These are phyloP conservation scores for Caenorhabditis plicata DNA, from an alignment of 2,888 invertebrate genomes.

Conservation along the genomic window DNA sequence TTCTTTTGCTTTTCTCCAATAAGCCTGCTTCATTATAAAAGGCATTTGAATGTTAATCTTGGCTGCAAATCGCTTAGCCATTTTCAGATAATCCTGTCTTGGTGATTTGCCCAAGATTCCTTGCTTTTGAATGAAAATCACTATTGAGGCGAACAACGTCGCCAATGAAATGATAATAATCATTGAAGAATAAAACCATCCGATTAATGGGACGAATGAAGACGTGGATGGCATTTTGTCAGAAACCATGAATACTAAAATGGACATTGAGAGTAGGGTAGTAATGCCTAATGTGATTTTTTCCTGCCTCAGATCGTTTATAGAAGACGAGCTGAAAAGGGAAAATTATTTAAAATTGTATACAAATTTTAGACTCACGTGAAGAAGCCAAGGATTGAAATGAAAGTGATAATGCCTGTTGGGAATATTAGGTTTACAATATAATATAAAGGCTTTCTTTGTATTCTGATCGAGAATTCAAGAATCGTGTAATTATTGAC, in stretches of 20 bases:
- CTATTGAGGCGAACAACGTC: background rate
- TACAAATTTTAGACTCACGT: constrained; percentile 29
- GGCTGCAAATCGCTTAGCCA: background rate
- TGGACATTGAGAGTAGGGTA: constrained; percentile 67
- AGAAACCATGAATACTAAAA: constrained; percentile 68
- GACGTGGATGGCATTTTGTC: constrained; percentile 69
- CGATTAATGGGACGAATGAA: constrained; percentile 68
- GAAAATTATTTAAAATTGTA: background rate
- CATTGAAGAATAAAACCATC: background rate
- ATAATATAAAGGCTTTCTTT: constrained; percentile 14
- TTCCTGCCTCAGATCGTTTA: constrained; percentile 66
- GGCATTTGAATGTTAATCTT: constrained; percentile 1
- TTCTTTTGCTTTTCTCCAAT: constrained; percentile 3
- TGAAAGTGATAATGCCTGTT: constrained; percentile 64
- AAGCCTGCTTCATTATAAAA: background rate
- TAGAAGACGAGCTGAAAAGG: constrained; percentile 64
- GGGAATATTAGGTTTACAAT: constrained; percentile 64
- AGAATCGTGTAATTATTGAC: constrained; percentile 3
- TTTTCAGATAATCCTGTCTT: background rate
- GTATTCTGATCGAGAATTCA: background rate
- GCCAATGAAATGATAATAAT: background rate
- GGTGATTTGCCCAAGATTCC: background rate
- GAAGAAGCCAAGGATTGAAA: constrained; percentile 65
- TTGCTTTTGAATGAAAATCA: background rate
- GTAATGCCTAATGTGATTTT: constrained; percentile 69